These are phyloP conservation scores for Pollenia griseotomentosa DNA, from an alignment of 2,888 invertebrate genomes.

Conservation along the genomic window DNA sequence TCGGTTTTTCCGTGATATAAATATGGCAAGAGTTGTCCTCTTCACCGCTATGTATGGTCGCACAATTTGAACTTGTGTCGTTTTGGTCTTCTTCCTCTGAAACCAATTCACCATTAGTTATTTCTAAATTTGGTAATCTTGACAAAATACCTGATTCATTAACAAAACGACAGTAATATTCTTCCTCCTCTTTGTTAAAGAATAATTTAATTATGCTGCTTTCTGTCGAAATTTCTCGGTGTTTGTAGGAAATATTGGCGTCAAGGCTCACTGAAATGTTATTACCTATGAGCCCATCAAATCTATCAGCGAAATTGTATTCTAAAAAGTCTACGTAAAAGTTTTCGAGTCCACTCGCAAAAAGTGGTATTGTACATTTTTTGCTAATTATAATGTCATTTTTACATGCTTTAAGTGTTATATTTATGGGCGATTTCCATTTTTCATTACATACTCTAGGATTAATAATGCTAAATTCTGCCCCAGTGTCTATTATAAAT, in stretches of 20 bases:
- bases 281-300: conserved; percentile 59
- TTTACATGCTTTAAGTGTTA: conserved; percentile 26
- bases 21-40: not conserved
- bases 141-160: conserved; percentile 38
- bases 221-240: conserved; percentile 20
- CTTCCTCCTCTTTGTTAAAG: conserved; percentile 15
- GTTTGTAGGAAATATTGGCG: conserved; percentile 16
- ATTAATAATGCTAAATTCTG: conserved; percentile 26
- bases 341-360: conserved; percentile 29
- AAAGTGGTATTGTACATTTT: conserved; percentile 37
- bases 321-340: no score
- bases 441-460: conserved; percentile 19
- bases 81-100: not conserved
- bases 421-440: not conserved
- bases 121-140: not conserved
- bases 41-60: not conserved
- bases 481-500: conserved; percentile 22
- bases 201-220: conserved; percentile 24
- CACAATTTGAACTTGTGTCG: conserved; percentile 6
- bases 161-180: conserved; percentile 22
- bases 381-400: conserved; percentile 15
- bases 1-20: conserved; percentile 13
- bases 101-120: not conserved
- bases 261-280: conserved; percentile 48
- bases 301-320: conserved; percentile 52